Base-by-base conservation (phyloP, 2,888 invertebrate genomes). In the Alloscopus bannaensis region DNA sequence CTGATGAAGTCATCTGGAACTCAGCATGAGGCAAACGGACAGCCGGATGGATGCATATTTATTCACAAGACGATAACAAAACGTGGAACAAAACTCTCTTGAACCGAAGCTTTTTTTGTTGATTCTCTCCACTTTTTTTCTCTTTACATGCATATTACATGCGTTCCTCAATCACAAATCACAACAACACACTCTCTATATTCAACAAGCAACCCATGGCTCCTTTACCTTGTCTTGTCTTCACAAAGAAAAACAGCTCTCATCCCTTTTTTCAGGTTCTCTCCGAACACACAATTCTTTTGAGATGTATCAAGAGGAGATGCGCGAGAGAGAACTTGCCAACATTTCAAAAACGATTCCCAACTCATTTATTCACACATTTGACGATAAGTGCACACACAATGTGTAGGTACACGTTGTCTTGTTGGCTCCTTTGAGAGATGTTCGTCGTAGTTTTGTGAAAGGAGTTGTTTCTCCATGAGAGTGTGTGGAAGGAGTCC, bases 1-100 rank as follows among this genome's bases (percentile, higher is more conserved):
- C 76, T 81, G 77, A 75, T 81, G 81, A 82, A 84, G 84, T 83
- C 84, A 84, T 84, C 84, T 81, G 73, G 70, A 65, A 62, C 82
- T 16, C 84, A 84, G 84, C 83, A 81, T 82, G 84, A 73, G 82
- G 70, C 81, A 69, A 83, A 76, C 76, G 76, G 76, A 68, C 68
- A 76, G 68, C 60, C 76, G 73, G 73, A 66, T 75, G 73, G 73
- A 75, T 75, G 47, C 4, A 62, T 55, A 66, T 75, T n/a, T 75
- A 55, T 66, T 73, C 65, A 47, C 59, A 66, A 59, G 31, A 59
- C 16, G 36, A 31, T 28, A 60, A 13, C 55, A 31, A 45, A 57
- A 57, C 69, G 57, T 59, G 47, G 60, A 50, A 47, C 62, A 71
- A 71, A 62, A 60, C 62, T 62, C 31, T 62, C 40, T 28, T 22